phyloP scores from a whole-genome alignment of 2,888 invertebrate species.

The Leistus spinibarbis region DNA sequence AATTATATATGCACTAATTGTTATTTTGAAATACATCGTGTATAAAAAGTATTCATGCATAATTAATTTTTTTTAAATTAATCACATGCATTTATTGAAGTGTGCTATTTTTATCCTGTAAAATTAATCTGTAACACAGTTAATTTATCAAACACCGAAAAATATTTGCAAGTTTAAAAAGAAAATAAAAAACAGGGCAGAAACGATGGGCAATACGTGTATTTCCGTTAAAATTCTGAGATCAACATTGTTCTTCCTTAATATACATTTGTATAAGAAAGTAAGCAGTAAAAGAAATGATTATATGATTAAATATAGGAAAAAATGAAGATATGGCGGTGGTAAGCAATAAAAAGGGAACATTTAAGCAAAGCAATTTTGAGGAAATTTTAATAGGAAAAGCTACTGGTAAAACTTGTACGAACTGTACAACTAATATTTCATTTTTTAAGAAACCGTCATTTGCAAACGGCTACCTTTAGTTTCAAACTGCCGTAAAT shows the following conservation, averaged over 20 bases:
- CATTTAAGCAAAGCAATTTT: background rate
- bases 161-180: too few species aligned
- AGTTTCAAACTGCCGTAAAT: slow-evolving; percentile 24
- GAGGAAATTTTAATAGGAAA: background rate
- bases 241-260: too few species aligned
- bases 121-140: too few species aligned
- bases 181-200: too few species aligned
- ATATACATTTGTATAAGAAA: too few species aligned
- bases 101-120: background rate
- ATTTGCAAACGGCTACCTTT: slow-evolving; percentile 19
- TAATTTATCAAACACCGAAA: too few species aligned
- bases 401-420: background rate
- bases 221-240: too few species aligned
- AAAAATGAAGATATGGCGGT: too few species aligned
- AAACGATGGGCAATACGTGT: too few species aligned
- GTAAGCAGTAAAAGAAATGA: too few species aligned
- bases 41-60: background rate
- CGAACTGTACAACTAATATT: background rate
- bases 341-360: too few species aligned
- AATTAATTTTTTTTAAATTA: background rate
- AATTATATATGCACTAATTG: background rate
- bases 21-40: background rate
- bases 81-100: background rate
- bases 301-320: too few species aligned
- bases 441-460: background rate